Conservation (phyloP, 2,888 invertebrate genomes). For the Rhimphoctona megacephalus region DNA sequence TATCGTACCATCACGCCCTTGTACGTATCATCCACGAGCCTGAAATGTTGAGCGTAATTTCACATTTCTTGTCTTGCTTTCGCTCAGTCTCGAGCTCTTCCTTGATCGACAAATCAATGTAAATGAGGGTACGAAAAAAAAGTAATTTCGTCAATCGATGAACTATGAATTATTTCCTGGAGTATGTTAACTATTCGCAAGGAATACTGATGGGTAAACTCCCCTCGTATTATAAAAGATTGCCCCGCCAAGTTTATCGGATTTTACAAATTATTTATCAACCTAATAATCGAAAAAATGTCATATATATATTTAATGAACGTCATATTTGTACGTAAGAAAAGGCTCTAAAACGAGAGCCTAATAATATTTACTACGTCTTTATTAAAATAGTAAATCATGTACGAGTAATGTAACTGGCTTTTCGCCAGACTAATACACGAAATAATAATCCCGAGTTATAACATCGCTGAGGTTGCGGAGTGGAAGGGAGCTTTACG, state of each 20-base stretch:
- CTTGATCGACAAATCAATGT: constrained; percentile 3
- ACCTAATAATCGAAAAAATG: not conserved
- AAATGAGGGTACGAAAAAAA: no score
- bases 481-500: constrained; percentile 11
- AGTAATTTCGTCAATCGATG: no score
- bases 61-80: not conserved
- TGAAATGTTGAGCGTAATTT: constrained; percentile 26
- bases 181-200: no score
- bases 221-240: no score
- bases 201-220: not conserved
- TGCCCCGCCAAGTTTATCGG: not conserved
- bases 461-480: constrained; percentile 25
- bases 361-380: not conserved
- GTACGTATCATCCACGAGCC: constrained; percentile 12
- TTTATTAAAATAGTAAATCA: constrained; percentile 44
- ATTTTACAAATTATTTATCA: not conserved
- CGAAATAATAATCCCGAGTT: constrained; percentile 60
- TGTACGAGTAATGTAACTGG: constrained; percentile 38
- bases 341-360: not conserved
- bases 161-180: no score
- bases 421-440: constrained; percentile 41
- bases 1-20: constrained; percentile 26
- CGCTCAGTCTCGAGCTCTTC: not conserved
- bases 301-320: not conserved
- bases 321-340: not conserved